Base-by-base conservation (phyloP, 2,888 invertebrate genomes). In the Eledone cirrhosa region DNA sequence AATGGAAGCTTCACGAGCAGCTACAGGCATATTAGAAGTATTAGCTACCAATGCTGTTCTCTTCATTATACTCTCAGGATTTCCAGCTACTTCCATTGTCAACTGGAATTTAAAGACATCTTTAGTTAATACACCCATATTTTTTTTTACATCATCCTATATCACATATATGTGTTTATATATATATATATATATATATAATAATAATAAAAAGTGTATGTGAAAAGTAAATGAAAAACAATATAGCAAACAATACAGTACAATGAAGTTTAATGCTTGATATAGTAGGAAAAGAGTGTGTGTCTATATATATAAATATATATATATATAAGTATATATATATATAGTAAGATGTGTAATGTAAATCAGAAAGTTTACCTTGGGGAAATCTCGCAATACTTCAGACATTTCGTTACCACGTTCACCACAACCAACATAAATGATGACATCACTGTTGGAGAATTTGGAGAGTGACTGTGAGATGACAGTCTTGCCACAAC, bases 341-440 rank as follows among this genome's bases (percentile, higher is more conserved):
- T n/a, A n/a, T n/a, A n/a, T n/a, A n/a, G n/a, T n/a, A n/a, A n/a
- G n/a, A n/a, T n/a, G n/a, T n/a, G n/a, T n/a, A n/a, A n/a, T n/a
- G n/a, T n/a, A n/a, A n/a, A n/a, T n/a, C 11, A 3, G 41, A 41
- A 11, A n/a, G 48, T 81, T 79, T 72, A 88, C 88, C 90, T 99
- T 98, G 80, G 99, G 99, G 94, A 99, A 99, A 93, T 99, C 99
- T 84, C 98, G 94, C 91, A 99, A 93, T 93, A 98, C 93, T 92
- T 99, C 99, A 88, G 99, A 97, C 99, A 99, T 99, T 93, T 99
- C 99, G 93, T 99, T 99, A 92, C 96, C 99, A 93, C 99, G 95
- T 93, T 99, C 99, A 80, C 99, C 99, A 92, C 99, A 99, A 81
- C 99, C 99, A 83, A 99, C 99, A 93, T 99, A 99, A 88, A 99